These are phyloP conservation scores for Puma concolor DNA, from an alignment of 2,113 vertebrate species.

Conservation along the genomic window DNA sequence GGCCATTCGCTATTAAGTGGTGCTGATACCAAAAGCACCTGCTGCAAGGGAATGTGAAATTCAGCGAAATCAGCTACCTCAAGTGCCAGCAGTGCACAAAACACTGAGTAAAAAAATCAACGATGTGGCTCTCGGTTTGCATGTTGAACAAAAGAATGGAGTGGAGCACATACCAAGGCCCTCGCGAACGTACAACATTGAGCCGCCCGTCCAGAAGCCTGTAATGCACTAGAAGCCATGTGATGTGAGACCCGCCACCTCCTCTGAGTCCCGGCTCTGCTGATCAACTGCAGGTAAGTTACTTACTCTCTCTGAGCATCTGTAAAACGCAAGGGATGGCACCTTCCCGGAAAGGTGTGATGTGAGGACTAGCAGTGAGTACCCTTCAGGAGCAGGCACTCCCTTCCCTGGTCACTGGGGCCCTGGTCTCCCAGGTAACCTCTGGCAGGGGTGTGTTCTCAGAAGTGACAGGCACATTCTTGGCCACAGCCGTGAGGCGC, in stretches of 20 bases:
- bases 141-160: neutral
- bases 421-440: neutral
- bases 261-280: neutral
- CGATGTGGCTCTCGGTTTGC: fast-evolving
- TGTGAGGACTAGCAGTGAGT: neutral
- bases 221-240: fast-evolving
- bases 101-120: neutral
- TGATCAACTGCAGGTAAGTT: neutral
- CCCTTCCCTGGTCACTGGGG: neutral
- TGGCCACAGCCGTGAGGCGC: neutral
- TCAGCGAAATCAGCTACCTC: fast-evolving
- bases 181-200: fast-evolving
- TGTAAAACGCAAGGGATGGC: fast-evolving
- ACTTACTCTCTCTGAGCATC: neutral
- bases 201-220: neutral
- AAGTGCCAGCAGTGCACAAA: fast-evolving
- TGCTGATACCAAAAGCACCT: fast-evolving
- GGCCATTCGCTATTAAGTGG: neutral
- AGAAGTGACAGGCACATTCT: neutral
- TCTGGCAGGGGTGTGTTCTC: neutral
- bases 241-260: neutral
- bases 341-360: fast-evolving
- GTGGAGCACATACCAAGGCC: fast-evolving
- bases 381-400: neutral
- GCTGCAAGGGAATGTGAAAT: too few species aligned